These are phyloP conservation scores for Tiliqua scincoides DNA, from an alignment of 2,113 vertebrate genomes.

Conservation along the genomic window DNA sequence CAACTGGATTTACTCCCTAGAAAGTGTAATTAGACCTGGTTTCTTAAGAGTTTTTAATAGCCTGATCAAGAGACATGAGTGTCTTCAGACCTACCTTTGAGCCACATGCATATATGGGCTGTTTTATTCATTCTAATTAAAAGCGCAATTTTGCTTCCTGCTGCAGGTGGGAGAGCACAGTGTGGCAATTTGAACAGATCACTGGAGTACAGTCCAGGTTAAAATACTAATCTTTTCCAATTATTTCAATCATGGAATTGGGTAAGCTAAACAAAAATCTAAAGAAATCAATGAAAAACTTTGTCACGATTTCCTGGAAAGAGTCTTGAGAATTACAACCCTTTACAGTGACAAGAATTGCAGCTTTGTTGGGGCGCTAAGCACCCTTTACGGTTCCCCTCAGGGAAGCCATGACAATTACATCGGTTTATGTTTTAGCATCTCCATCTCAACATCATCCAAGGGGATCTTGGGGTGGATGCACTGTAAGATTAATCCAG, in stretches of 20 bases:
- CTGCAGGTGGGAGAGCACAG: too few species aligned
- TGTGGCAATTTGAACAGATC: neutral
- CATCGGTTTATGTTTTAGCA: neutral
- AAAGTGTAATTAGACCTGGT: neutral
- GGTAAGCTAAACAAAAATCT: neutral
- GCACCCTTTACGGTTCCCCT: neutral
- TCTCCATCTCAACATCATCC: neutral
- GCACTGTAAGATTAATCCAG: neutral
- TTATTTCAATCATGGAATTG: neutral
- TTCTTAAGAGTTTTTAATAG: neutral
- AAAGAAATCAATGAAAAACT: neutral
- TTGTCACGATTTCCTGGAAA: neutral
- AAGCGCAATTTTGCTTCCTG: neutral
- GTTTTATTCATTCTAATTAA: neutral
- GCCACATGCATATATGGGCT: neutral
- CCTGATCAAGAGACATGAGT: neutral
- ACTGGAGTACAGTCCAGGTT: neutral
- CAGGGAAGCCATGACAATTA: neutral
- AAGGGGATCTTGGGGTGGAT: neutral
- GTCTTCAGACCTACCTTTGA: neutral
- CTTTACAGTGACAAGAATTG: neutral
- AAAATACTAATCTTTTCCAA: neutral
- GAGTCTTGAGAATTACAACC: neutral
- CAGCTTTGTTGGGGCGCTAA: neutral
- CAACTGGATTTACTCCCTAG: neutral